Evolutionary conservation across 2,113 vertebrate genomes (phyloP).

Genomic region (Heterotis niloticus): DNA sequence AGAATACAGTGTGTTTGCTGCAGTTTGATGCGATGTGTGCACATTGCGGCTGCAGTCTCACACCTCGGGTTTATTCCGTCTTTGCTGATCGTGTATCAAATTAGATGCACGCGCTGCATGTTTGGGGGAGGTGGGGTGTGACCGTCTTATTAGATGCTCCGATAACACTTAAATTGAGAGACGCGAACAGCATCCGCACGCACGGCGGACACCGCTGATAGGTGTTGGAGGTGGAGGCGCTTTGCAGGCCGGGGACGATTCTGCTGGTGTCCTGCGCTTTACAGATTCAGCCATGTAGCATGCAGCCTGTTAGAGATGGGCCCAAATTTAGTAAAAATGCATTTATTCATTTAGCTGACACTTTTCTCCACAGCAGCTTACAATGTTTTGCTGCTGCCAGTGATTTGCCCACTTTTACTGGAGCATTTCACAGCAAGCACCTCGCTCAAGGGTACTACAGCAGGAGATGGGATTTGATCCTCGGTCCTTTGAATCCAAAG

Average conservation of each 20-base stretch:
- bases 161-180: conserved; percentile 22
- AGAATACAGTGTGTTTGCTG: no score
- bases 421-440: no score
- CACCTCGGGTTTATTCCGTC: conserved; percentile 2
- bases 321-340: no score
- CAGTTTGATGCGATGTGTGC: background rate
- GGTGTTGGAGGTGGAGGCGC: background rate
- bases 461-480: no score
- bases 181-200: background rate
- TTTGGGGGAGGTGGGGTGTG: background rate
- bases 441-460: no score
- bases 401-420: no score
- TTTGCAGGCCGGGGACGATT: background rate
- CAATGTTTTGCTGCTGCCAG: no score
- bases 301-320: no score
- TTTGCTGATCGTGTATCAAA: conserved; percentile 4
- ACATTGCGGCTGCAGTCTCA: background rate
- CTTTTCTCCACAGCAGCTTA: no score
- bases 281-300: background rate
- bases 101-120: background rate
- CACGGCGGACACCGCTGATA: background rate
- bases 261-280: background rate
- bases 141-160: background rate
- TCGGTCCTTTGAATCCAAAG: no score
- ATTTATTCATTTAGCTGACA: no score